These are phyloP conservation scores for Ommatoiulus sabulosus DNA, from an alignment of 2,888 invertebrate genomes.

Conservation along the genomic window DNA sequence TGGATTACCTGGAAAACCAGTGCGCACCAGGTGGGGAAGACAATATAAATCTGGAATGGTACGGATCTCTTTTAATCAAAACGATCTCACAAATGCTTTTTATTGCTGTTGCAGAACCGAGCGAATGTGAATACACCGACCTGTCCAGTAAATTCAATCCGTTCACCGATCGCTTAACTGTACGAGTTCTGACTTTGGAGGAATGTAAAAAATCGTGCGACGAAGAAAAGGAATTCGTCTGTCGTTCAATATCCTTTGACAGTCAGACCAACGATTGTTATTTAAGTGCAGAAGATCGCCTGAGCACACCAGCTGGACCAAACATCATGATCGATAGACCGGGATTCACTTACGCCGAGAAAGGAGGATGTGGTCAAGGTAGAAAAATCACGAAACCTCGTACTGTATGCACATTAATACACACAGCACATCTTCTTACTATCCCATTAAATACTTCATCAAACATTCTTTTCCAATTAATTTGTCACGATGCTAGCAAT, in stretches of 20 bases:
- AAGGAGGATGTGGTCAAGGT: slow-evolving; percentile 87
- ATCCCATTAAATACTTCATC: too few relatives aligned
- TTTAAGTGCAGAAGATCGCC: slow-evolving; percentile 81
- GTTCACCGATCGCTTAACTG: slow-evolving; percentile 63
- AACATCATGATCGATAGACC: slow-evolving; percentile 73
- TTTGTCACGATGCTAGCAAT: too few relatives aligned
- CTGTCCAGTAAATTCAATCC: slow-evolving; percentile 73
- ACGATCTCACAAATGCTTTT: neutral
- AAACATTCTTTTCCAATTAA: too few relatives aligned
- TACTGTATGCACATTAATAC: too few relatives aligned
- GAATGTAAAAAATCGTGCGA: slow-evolving; percentile 78
- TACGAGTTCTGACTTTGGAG: slow-evolving; percentile 73
- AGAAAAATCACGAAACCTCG: slow-evolving; percentile 65
- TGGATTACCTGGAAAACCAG: slow-evolving; percentile 72
- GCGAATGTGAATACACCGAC: slow-evolving; percentile 69
- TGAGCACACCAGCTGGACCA: slow-evolving; percentile 70
- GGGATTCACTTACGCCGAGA: slow-evolving; percentile 78
- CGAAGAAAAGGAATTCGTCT: slow-evolving; percentile 70
- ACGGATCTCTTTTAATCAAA: neutral
- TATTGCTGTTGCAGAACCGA: slow-evolving; percentile 65
- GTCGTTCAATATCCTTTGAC: slow-evolving; percentile 74
- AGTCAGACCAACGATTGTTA: slow-evolving; percentile 71
- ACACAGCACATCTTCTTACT: too few relatives aligned
- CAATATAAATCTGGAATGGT: neutral
- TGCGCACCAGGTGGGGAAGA: slow-evolving; percentile 69